phyloP scores from a whole-genome alignment of 2,888 invertebrate species.

The Ormyrus pomaceus region DNA sequence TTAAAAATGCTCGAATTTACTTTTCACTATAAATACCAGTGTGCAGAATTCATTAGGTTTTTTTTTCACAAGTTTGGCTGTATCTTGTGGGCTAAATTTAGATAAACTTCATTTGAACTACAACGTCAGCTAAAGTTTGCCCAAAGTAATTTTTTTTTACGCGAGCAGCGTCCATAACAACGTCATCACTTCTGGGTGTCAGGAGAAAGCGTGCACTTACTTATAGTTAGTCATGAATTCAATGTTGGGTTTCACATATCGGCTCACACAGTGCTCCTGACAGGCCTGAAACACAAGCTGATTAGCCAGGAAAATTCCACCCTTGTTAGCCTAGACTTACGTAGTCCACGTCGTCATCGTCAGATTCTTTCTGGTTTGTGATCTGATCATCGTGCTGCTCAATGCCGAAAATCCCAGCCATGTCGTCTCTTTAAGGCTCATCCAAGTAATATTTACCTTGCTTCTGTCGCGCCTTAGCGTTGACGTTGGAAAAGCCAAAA shows the following conservation, averaged over 20 bases:
- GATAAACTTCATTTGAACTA: too few relatives aligned
- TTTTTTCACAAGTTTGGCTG: too few relatives aligned
- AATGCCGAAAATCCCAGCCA: slow-evolving; percentile 95
- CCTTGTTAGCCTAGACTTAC: slow-evolving; percentile 75
- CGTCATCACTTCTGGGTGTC: not conserved
- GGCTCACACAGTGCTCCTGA: slow-evolving; percentile 75
- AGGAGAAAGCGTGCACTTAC: slow-evolving; percentile 79
- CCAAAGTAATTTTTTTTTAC: too few relatives aligned
- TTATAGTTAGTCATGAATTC: slow-evolving; percentile 88
- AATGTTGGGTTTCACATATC: slow-evolving; percentile 84
- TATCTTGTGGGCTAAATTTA: too few relatives aligned
- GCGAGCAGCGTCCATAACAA: slow-evolving; percentile 17
- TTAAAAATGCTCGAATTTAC: slow-evolving; percentile 47
- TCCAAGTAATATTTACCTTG: not conserved
- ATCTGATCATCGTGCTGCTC: slow-evolving; percentile 87
- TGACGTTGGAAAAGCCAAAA: not conserved
- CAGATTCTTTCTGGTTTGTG: slow-evolving; percentile 85
- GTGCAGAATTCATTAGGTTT: not conserved
- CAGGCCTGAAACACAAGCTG: slow-evolving; percentile 81
- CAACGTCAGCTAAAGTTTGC: too few relatives aligned
- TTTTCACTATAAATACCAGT: slow-evolving; percentile 34
- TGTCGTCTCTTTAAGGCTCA: slow-evolving; percentile 68
- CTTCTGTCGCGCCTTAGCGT: not conserved
- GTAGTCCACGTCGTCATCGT: slow-evolving; percentile 92
- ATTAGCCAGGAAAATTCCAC: too few relatives aligned